Evolutionary conservation across 2,113 vertebrate species (phyloP).

Genomic region (Telmatochromis sp.): DNA sequence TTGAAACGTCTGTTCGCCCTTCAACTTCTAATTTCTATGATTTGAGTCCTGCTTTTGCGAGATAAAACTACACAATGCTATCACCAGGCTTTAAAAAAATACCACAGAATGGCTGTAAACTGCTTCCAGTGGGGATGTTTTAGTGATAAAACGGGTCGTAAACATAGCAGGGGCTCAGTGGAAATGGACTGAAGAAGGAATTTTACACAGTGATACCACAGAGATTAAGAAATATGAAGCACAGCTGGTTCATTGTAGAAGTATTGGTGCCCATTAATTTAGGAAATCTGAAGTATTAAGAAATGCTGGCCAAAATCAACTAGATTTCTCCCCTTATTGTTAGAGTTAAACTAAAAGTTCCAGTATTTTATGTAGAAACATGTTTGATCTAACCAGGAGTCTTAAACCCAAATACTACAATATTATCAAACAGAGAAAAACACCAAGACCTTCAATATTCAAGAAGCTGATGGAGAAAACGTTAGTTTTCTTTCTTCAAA

Average conservation of each 20-base stretch:
- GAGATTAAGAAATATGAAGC: neutral
- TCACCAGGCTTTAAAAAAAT: neutral
- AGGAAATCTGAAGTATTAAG: neutral
- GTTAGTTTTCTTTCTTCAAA: neutral
- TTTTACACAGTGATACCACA: neutral
- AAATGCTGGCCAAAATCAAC: neutral
- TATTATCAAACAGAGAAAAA: neutral
- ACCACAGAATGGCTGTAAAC: neutral
- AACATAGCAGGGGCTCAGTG: neutral
- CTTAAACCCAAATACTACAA: neutral
- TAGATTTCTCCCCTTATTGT: neutral
- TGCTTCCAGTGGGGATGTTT: neutral
- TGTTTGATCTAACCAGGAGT: neutral
- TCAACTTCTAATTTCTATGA: neutral
- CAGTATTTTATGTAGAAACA: neutral
- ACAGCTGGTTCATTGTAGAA: neutral
- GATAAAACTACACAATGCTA: neutral
- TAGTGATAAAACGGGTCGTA: neutral
- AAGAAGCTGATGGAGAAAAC: neutral
- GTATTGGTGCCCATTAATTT: neutral
- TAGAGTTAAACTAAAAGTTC: accelerated
- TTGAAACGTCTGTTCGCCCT: neutral
- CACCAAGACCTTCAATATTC: neutral
- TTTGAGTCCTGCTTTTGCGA: neutral
- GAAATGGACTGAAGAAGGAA: neutral